Conservation (phyloP, 2,113 vertebrate genomes). For the Stegastes partitus region DNA sequence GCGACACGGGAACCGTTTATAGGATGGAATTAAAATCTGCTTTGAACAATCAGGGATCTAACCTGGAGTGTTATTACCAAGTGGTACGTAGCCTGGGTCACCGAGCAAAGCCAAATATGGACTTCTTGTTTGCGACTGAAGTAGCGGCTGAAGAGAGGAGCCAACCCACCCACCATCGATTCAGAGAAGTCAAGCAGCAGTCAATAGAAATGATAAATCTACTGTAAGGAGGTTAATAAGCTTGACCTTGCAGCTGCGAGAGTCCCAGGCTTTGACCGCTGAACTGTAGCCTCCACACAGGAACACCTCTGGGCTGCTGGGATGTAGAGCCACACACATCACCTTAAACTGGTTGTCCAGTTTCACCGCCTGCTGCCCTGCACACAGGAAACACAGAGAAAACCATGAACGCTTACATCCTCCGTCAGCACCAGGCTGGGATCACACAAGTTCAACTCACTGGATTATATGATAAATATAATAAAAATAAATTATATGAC, state of each 20-base stretch:
- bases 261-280: conserved; percentile 93
- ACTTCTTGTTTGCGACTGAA: neutral
- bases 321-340: conserved; percentile 88
- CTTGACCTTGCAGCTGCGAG: conserved; percentile 90
- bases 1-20: conserved; percentile 47
- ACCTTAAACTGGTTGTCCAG: conserved; percentile 89
- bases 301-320: conserved; percentile 87
- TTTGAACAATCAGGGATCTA: conserved; percentile 49
- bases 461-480: too few relatives aligned
- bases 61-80: conserved; percentile 34
- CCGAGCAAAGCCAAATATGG: neutral
- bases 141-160: neutral
- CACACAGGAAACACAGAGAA: neutral
- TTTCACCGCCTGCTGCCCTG: conserved; percentile 88
- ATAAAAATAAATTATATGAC: too few relatives aligned
- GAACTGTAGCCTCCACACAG: conserved; percentile 94
- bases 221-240: conserved; percentile 53
- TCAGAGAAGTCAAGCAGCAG: conserved; percentile 36
- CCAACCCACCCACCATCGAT: neutral
- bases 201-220: conserved; percentile 52
- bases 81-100: conserved; percentile 18
- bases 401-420: neutral
- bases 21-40: conserved; percentile 44
- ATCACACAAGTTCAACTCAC: too few relatives aligned
- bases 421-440: too few relatives aligned